Base-by-base conservation (phyloP, 2,113 vertebrate species). In the Anhinga rufa region DNA sequence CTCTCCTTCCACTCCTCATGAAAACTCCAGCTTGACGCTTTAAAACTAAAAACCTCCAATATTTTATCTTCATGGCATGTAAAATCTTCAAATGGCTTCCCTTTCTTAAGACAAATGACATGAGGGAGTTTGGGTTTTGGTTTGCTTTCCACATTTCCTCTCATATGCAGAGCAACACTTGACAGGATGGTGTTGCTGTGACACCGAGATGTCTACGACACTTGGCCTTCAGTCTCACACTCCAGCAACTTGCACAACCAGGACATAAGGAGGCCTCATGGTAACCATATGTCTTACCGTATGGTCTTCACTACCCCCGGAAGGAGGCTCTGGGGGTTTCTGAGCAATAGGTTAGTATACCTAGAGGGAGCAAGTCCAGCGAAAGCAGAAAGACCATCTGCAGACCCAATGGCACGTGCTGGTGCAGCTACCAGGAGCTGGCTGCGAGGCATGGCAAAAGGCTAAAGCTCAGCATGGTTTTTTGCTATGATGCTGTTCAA, bases 141-240 rank as follows among this genome's bases (percentile, higher is more conserved):
- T 57, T 86, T 97, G 52, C 65, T 92, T 96, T 78, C 86, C 74
- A 52, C 19, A 2, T 72, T 86, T 69, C 38, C 82, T 65, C 83
- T 66, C 25, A 31, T 52, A 68, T 0, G 15, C 69, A 92, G 79
- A 81, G 60, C 93, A 95, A 81, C 77, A 92, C 93, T 95, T 72
- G 88, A 84, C 93, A 92, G 86, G 54, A 69, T 93, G 90, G 92
- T 93, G 96, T 95, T 97, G 94, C 86, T 86, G 86, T 94, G 70
- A 93, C 79, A 80, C 79, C 78, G 93, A 65, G 86, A 85, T 25
- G 66, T 64, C 85, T 74, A 38, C 8, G 52, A 94, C 93, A 82
- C 80, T 93, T 76, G 93, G 87, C 91, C 92, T 90, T 78, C 86
- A 68, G 91, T 97, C 92, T 97, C 55, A 4, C 71, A 5, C 94